phyloP scores from a whole-genome alignment of 23 tunicate species.

The Oikopleura dioica region DNA sequence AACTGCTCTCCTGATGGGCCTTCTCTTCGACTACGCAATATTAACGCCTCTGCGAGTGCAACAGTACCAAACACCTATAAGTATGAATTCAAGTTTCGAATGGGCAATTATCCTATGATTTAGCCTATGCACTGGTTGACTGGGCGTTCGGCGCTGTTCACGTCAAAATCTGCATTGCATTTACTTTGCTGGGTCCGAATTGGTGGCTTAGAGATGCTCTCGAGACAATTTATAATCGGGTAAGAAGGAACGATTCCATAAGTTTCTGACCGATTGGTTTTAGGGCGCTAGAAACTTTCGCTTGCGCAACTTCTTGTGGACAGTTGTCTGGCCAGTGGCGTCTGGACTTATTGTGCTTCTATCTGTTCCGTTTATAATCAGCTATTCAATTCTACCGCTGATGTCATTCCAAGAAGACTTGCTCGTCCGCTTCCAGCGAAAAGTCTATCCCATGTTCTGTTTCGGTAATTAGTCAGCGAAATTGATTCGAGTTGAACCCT shows the following conservation, averaged over 20 bases:
- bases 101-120: neutral
- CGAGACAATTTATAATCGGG: slow-evolving; percentile 26
- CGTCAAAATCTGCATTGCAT: slow-evolving; percentile 17
- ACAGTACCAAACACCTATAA: slow-evolving; percentile 31
- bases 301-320: slow-evolving; percentile 4
- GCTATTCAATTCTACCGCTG: slow-evolving; percentile 14
- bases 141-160: slow-evolving; percentile 44
- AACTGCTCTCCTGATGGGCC: slow-evolving; percentile 31
- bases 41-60: slow-evolving; percentile 40
- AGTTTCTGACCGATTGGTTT: too few relatives aligned
- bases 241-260: too few relatives aligned
- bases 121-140: slow-evolving; percentile 14
- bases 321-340: slow-evolving; percentile 21
- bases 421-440: neutral
- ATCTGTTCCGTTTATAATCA: slow-evolving; percentile 26
- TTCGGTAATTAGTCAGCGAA: too few relatives aligned
- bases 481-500: too few relatives aligned
- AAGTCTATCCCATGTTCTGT: neutral
- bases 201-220: slow-evolving; percentile 25
- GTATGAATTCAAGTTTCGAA: neutral
- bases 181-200: slow-evolving; percentile 24
- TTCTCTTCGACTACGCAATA: slow-evolving; percentile 28
- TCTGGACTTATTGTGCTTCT: slow-evolving; percentile 13
- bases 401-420: neutral
- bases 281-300: slow-evolving; percentile 23